Conservation (phyloP, 2,888 invertebrate species). For the Scelioninae gen. 1 region DNA sequence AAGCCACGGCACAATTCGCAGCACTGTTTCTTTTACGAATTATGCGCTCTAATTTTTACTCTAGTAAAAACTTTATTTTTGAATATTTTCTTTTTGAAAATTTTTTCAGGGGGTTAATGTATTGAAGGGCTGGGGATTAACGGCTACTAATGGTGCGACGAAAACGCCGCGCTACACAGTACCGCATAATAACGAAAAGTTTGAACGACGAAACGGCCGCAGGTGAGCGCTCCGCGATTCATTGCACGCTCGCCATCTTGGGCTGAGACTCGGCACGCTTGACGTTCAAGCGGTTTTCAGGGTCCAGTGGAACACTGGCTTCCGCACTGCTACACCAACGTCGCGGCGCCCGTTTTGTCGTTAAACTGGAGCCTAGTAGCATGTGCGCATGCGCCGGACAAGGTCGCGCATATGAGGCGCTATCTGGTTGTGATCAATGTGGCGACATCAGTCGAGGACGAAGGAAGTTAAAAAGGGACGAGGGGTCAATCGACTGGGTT, state of each 20-base stretch:
- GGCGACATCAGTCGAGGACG: conserved; percentile 33
- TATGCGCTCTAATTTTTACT: no score
- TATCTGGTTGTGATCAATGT: neutral
- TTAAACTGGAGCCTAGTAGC: conserved; percentile 47
- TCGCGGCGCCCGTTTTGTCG: conserved; percentile 63
- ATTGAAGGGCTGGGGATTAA: no score
- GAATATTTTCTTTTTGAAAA: neutral
- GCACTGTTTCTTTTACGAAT: conserved; percentile 10
- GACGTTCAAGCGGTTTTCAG: conserved; percentile 62
- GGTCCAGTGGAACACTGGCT: conserved; percentile 64
- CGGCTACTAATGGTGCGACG: conserved; percentile 34
- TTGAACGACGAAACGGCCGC: no score
- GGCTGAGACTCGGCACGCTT: conserved; percentile 65
- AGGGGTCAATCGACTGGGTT: no score
- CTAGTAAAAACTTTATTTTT: no score
- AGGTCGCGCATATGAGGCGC: conserved; percentile 32
- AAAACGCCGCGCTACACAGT: conserved; percentile 51
- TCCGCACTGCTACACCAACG: conserved; percentile 53
- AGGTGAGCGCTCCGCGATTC: no score
- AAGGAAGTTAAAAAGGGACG: no score
- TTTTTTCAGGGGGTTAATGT: neutral
- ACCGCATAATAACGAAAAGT: conserved; percentile 57
- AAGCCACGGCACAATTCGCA: conserved; percentile 15
- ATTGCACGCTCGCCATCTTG: conserved; percentile 81
- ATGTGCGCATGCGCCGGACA: conserved; percentile 45